Percentiles rank a stretch among this genome's conserved stretches.
These are phyloP conservation scores for Nymphalis c-album DNA, from an alignment of 2,888 invertebrate genomes.

Conservation along the genomic window DNA sequence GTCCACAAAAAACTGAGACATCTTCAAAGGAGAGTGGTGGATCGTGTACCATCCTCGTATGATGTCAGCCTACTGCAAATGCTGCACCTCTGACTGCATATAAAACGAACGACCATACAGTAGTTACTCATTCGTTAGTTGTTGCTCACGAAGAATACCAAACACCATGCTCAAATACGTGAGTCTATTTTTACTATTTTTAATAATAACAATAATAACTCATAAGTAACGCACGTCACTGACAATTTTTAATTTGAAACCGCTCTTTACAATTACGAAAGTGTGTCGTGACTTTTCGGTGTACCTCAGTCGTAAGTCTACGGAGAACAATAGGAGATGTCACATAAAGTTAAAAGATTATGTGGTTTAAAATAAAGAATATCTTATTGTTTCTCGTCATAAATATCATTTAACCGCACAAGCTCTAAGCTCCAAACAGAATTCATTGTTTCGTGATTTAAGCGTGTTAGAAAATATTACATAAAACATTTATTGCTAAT, in stretches of 20 bases:
- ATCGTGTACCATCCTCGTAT: slow-evolving; percentile 61
- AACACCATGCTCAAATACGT: slow-evolving; percentile 79
- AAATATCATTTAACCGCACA: too few relatives aligned
- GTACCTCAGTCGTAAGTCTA: slow-evolving; percentile 19
- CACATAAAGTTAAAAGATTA: slow-evolving; percentile 34
- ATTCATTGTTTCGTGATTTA: too few relatives aligned
- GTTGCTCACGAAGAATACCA: slow-evolving; percentile 74
- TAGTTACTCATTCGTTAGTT: slow-evolving; percentile 78
- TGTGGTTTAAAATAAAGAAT: slow-evolving; percentile 3
- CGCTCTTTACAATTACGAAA: slow-evolving; percentile 45
- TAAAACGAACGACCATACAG: slow-evolving; percentile 71
- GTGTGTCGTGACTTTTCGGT: slow-evolving; percentile 50
- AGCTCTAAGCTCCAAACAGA: too few relatives aligned
- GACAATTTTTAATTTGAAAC: slow-evolving; percentile 20
- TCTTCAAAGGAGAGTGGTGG: slow-evolving; percentile 49
- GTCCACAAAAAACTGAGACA: slow-evolving; percentile 57
- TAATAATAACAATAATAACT: slow-evolving; percentile 44
- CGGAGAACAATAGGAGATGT: slow-evolving; percentile 36
- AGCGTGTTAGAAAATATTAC: too few relatives aligned
- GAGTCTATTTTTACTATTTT: slow-evolving; percentile 54
- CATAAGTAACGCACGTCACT: slow-evolving; percentile 20
- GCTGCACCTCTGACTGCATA: slow-evolving; percentile 71
- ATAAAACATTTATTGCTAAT: too few relatives aligned
- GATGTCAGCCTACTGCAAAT: slow-evolving; percentile 71
- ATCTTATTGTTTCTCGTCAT: neutral